These are phyloP conservation scores for Perizoma flavofasciatum DNA, from an alignment of 2,888 invertebrate species.

Conservation along the genomic window DNA sequence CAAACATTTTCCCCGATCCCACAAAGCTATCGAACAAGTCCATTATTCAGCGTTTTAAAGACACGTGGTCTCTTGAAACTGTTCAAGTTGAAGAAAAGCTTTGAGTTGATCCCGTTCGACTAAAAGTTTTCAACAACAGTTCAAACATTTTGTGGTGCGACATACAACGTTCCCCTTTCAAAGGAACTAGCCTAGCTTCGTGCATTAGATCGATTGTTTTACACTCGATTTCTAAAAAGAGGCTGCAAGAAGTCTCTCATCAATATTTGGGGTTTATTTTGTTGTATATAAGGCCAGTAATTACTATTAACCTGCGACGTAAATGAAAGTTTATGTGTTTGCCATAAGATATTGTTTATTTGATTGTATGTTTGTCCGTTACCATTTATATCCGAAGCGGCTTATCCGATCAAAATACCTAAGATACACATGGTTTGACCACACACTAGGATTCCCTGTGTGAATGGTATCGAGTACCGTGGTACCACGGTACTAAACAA, in stretches of 20 bases:
- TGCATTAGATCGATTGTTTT: slow-evolving; percentile 60
- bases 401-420: too few relatives aligned
- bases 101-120: slow-evolving; percentile 62
- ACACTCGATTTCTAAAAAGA: slow-evolving; percentile 32
- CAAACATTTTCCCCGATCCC: slow-evolving; percentile 41
- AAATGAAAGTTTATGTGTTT: too few relatives aligned
- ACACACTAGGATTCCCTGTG: too few relatives aligned
- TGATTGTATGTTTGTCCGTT: too few relatives aligned
- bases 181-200: slow-evolving; percentile 48
- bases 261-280: too few relatives aligned
- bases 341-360: too few relatives aligned
- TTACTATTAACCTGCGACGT: too few relatives aligned
- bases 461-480: too few relatives aligned
- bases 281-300: too few relatives aligned
- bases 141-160: slow-evolving; percentile 78
- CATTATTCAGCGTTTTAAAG: slow-evolving; percentile 69
- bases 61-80: slow-evolving; percentile 60
- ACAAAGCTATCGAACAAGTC: slow-evolving; percentile 54
- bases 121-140: slow-evolving; percentile 81
- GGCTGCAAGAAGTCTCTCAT: background rate
- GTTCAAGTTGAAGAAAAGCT: slow-evolving; percentile 64
- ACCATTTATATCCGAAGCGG: too few relatives aligned
- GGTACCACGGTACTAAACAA: too few relatives aligned
- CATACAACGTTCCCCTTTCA: slow-evolving; percentile 78
- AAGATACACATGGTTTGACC: too few relatives aligned